Evolutionary conservation across 2,113 vertebrate genomes (phyloP), one percentile per base, ranked within the genome.

Genomic region (Pachycephala philippinensis): DNA sequence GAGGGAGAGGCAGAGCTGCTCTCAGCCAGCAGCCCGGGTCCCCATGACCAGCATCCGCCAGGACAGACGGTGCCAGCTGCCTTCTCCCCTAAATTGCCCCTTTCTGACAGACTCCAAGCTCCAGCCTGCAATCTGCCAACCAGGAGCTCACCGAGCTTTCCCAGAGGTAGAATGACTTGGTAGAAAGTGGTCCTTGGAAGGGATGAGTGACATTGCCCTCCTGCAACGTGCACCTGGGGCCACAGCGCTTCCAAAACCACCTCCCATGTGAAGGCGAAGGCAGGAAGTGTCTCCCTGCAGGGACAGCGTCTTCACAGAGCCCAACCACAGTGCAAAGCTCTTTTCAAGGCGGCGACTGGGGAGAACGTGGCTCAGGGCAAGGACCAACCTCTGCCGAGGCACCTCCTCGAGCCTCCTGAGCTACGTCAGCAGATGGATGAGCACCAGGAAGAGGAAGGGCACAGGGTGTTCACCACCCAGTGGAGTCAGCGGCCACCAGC

Each of bases 401-500:
- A 71, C 17, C 33, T 70, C 57, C 70, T 61, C 0, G 0, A 66
- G 50, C 49, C 59, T 65, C 56, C 68, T 4, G 7, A 39, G 69
- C 47, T 70, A 30, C 0, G 0, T 13, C 87, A 76, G 63, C 0
- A 0, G 39, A 49, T 23, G n/a, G 64, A 31, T 11, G 33, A 88
- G 35, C 75, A 66, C 6, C 31, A 40, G 68, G 52, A 84, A 68
- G n/a, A 60, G 57, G 65, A 69, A 75, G 17, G 37, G 20, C 37
- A 74, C 6, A 15, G 23, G 14, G 24, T 50, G 16, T 12, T 79
- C 68, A 56, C 14, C 50, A 53, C 11, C 10, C 33, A 50, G 3
- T 4, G 17, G 13, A 50, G 33, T 21, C 24, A 53, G 42, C 0
- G 0, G 7, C n/a, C 4, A 2, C 13, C 17, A 26, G 1, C 0